These are phyloP conservation scores for Capromys pilorides DNA, from an alignment of 2,797 vertebrate species.

Conservation along the genomic window DNA sequence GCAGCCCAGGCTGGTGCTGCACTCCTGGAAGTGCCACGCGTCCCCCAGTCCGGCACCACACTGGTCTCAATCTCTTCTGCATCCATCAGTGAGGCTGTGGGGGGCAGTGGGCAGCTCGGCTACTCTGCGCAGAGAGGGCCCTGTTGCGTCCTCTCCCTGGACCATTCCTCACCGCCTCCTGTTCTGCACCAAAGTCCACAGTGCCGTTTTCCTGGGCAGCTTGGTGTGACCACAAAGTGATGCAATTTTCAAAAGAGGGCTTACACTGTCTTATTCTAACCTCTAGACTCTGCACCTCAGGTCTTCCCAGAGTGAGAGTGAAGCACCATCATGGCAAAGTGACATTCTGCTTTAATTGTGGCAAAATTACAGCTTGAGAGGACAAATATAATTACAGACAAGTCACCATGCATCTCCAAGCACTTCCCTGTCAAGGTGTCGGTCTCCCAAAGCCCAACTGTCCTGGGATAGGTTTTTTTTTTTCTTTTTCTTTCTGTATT, in stretches of 20 bases:
- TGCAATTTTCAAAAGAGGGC: neutral
- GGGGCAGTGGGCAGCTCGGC: no score
- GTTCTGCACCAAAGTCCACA: neutral
- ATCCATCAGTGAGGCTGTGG: neutral
- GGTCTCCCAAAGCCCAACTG: constrained; percentile 60
- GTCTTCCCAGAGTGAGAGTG: neutral
- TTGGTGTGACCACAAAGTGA: no score
- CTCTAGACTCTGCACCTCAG: no score
- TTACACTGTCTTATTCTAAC: neutral
- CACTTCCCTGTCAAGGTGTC: constrained; percentile 61
- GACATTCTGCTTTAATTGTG: neutral
- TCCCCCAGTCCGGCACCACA: neutral
- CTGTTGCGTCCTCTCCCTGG: no score
- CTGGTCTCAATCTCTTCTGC: neutral
- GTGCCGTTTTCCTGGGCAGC: neutral
- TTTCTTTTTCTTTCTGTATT: no score
- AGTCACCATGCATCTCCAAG: constrained; percentile 46
- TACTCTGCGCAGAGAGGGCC: fast-evolving
- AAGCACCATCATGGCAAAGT: neutral
- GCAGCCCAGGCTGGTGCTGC: no score
- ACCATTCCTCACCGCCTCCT: neutral
- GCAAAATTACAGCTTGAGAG: constrained; percentile 57
- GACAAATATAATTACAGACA: constrained; percentile 68
- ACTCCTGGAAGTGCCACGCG: no score
- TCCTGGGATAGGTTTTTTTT: no score